Evolutionary conservation across 2,888 invertebrate species (phyloP), one percentile per base, ranked within the genome.

Genomic region (Ypsolopha sequella): DNA sequence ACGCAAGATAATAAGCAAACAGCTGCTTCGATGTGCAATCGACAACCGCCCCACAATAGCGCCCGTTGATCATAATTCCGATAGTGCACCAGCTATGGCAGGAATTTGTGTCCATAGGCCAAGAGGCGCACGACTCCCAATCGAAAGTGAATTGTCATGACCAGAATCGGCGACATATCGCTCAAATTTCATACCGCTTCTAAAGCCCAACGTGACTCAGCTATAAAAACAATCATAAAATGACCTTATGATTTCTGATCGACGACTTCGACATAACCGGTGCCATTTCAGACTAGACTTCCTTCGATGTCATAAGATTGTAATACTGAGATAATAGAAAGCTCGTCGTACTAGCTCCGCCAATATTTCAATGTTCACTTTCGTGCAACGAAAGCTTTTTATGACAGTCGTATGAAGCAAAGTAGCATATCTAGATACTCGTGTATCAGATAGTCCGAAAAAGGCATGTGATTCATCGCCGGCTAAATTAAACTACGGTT

Each of bases 91-190:
- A 65, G 71, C 66, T 74, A 74, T 73, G 74, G 73, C 69, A 72
- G 68, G 72, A 68, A 77, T 76, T 79, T 70, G 60, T 62, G 66
- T 68, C 61, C 77, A 73, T 76, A 73, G 76, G 74, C 73, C 73
- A 72, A 66, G 71, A 73, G 74, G 65, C 73, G 75, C 85, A 82
- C 79, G 81, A 79, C 68, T 66, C 63, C 60, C 63, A 24, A 68
- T 75, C 73, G 80, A 86, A 81, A 84, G 80, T 80, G 79, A 84
- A 80, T 73, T 78, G 77, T 76, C 71, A 67, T 73, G 73, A 66
- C 56, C 55, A 61, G 61, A 60, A 61, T 38, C 50, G 36, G 60
- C 56, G 67, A 70, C 66, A 75, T 73, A 67, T 77, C 76, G 66
- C 70, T 64, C 61, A 66, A 68, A 69, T 71, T 73, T 71, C 65